Percentiles rank a stretch among this genome's conserved stretches.
Conservation (phyloP, 1,140 invertebrate genomes). For the Euborellia annulipes region DNA sequence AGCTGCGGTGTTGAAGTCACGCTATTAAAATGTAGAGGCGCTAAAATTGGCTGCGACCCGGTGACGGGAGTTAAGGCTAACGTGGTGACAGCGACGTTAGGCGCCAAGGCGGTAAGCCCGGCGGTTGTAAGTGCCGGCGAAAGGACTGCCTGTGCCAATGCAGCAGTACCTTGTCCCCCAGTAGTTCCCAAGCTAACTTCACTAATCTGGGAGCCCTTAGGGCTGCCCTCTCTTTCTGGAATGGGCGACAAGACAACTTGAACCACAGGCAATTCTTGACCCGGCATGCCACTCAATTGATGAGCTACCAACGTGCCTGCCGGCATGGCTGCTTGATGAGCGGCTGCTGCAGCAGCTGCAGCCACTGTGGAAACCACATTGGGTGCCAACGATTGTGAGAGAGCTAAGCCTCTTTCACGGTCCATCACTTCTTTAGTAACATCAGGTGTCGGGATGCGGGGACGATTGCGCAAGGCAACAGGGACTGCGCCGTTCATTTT, state of each 20-base stretch:
- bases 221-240: conserved; percentile 46
- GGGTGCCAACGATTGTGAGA: conserved; percentile 4
- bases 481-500: conserved; percentile 52
- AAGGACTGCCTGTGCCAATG: conserved; percentile 50
- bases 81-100: conserved; percentile 22
- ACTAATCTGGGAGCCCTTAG: conserved; percentile 18
- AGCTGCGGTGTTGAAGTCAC: conserved; percentile 27
- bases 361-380: neutral
- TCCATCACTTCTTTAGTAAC: conserved; percentile 59
- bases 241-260: conserved; percentile 65
- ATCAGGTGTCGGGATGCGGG: conserved; percentile 71
- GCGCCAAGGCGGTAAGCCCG: conserved; percentile 33
- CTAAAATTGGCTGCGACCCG: conserved; percentile 26
- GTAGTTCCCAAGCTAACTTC: conserved; percentile 50
- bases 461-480: conserved; percentile 51
- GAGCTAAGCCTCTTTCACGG: conserved; percentile 43
- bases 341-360: neutral
- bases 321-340: conserved; percentile 17
- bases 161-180: conserved; percentile 46
- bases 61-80: conserved; percentile 25
- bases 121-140: conserved; percentile 37
- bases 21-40: neutral
- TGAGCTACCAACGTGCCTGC: conserved; percentile 10
- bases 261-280: conserved; percentile 6
- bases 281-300: neutral